Percentiles rank a stretch among this genome's conserved stretches.
Evolutionary conservation across 2,113 vertebrate genomes (phyloP).

Genomic region (Datnioides undecimradiatus): DNA sequence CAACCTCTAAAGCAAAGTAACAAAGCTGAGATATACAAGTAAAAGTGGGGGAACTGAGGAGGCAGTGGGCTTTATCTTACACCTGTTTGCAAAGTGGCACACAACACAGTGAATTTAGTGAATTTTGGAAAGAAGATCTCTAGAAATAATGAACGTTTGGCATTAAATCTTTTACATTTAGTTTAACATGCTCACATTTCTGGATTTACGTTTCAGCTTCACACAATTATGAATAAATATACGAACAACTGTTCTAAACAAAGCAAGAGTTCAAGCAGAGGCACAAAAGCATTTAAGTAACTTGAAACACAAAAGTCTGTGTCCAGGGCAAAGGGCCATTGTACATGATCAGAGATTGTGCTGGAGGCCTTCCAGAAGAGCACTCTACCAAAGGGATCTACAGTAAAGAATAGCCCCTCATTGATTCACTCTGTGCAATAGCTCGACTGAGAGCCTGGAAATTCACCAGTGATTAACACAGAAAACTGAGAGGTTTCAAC

Average conservation of each 20-base stretch:
- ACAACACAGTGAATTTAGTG: too few species aligned
- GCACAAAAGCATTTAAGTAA: not conserved
- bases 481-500: conserved; percentile 45
- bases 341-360: conserved; percentile 36
- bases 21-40: conserved; percentile 22
- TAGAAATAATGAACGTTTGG: too few species aligned
- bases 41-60: conserved; percentile 11
- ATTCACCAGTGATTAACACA: conserved; percentile 28
- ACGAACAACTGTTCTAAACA: not conserved
- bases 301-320: not conserved
- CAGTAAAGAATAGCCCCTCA: conserved; percentile 50
- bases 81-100: too few species aligned
- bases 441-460: conserved; percentile 24
- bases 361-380: conserved; percentile 57
- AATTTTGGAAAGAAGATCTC: too few species aligned
- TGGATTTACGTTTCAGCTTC: not conserved
- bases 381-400: conserved; percentile 41
- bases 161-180: not conserved
- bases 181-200: not conserved
- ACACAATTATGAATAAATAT: not conserved
- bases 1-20: conserved; percentile 40
- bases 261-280: not conserved
- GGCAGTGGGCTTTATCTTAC: too few species aligned
- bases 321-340: conserved; percentile 9
- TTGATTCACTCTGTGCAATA: conserved; percentile 54